Percentiles rank a stretch among this genome's conserved stretches.
These are phyloP conservation scores for Manis crassicaudata DNA, from an alignment of 2,797 vertebrate genomes.

Conservation along the genomic window DNA sequence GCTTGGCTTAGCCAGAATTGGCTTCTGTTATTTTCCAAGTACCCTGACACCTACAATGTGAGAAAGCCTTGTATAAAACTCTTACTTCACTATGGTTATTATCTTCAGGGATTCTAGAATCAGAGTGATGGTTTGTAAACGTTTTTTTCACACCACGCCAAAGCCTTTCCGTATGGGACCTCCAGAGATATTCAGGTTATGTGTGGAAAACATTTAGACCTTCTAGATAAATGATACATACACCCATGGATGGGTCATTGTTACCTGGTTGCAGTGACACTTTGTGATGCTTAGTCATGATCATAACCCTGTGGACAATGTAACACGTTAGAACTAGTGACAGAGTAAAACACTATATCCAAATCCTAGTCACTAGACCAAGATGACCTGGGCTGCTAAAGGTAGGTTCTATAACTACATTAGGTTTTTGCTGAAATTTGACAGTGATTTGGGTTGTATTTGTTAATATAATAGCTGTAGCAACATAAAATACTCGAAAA, in stretches of 20 bases:
- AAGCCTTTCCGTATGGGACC: not conserved
- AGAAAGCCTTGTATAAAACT: not conserved
- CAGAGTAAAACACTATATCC: not conserved
- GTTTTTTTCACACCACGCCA: not conserved
- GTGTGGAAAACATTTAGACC: not conserved
- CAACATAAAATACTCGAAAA: not conserved
- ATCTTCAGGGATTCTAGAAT: not conserved
- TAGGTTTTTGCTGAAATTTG: not conserved
- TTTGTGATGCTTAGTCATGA: not conserved
- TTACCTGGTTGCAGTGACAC: not conserved
- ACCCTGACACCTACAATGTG: not conserved
- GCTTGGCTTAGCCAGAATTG: not conserved
- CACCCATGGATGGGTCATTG: not conserved
- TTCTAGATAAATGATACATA: not conserved
- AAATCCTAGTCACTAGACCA: not conserved
- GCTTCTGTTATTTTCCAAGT: slow-evolving; percentile 14
- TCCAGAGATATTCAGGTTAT: not conserved
- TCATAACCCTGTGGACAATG: not conserved
- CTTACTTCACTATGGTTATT: not conserved
- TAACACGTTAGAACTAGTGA: not conserved
- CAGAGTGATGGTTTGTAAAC: not conserved
- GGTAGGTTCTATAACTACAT: not conserved
- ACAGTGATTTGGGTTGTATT: not conserved
- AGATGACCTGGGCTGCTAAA: not conserved
- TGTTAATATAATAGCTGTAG: not conserved